Percentiles rank a stretch among this genome's conserved stretches.
phyloP scores from a whole-genome alignment of 2,797 vertebrate species.

The Delichon dasypus region DNA sequence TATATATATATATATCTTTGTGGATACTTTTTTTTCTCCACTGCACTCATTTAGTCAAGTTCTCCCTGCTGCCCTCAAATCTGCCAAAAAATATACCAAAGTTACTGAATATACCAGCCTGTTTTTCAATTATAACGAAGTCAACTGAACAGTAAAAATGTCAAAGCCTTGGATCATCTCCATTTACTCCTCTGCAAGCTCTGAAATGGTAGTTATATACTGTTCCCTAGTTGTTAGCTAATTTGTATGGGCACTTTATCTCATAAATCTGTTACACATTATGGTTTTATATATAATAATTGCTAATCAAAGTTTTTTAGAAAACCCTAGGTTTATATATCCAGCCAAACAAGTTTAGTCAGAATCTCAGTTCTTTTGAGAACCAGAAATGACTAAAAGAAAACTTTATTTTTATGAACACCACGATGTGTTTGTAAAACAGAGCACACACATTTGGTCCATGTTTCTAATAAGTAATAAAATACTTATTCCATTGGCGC shows the following conservation, averaged over 20 bases:
- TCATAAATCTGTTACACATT: neutral
- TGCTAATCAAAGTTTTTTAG: neutral
- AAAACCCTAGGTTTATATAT: neutral
- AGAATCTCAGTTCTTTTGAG: neutral
- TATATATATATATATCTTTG: neutral
- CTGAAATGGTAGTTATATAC: neutral
- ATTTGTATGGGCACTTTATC: neutral
- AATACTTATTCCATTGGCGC: neutral
- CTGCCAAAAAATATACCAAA: neutral
- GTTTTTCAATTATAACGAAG: slow-evolving; percentile 1
- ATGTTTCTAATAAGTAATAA: neutral
- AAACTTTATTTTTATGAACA: neutral
- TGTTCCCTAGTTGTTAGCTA: neutral
- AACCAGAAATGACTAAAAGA: neutral
- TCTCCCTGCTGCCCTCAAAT: neutral
- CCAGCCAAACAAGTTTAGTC: neutral
- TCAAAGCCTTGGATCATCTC: slow-evolving; percentile 27
- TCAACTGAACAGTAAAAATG: slow-evolving; percentile 32
- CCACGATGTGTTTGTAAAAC: neutral
- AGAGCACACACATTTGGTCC: neutral
- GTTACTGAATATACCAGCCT: neutral
- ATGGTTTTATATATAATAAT: neutral
- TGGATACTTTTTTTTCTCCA: neutral
- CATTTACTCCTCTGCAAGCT: slow-evolving; percentile 28
- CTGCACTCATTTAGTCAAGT: neutral